These are phyloP conservation scores for Eulithis prunata DNA, from an alignment of 2,888 invertebrate species.

Conservation along the genomic window DNA sequence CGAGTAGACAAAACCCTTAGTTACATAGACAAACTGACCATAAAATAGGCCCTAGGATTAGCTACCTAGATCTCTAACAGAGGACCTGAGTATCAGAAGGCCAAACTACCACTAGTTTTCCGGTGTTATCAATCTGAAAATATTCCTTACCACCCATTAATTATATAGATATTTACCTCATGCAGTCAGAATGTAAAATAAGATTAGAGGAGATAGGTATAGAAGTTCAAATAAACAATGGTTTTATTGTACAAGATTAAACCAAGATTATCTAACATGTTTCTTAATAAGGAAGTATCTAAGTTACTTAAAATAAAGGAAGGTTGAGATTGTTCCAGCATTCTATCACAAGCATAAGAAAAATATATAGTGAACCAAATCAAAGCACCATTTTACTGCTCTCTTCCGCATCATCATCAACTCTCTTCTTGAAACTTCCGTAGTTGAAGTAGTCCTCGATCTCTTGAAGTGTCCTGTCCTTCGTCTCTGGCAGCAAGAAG, in stretches of 20 bases:
- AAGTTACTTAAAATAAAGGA: neutral
- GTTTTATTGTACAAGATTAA: no score
- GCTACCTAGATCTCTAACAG: no score
- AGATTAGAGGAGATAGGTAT: neutral
- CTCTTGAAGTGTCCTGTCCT: conserved; percentile 85
- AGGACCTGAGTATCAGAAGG: no score
- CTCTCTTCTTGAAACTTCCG: conserved; percentile 22
- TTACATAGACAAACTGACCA: no score
- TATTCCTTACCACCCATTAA: neutral
- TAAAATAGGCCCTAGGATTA: no score
- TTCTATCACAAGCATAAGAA: no score
- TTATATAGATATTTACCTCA: neutral
- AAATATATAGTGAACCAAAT: no score
- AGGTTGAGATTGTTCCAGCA: no score
- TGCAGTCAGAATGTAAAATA: neutral
- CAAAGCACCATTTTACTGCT: conserved; percentile 29
- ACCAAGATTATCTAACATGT: no score
- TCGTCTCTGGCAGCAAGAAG: conserved; percentile 85
- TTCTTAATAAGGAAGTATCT: neutral
- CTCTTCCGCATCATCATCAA: conserved; percentile 19
- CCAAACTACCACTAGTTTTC: no score
- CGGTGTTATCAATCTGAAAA: neutral
- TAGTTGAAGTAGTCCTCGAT: conserved; percentile 81
- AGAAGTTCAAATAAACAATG: no score
- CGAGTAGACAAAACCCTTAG: no score